Conservation (phyloP, 1,140 invertebrate genomes). For the Agrypnia vestita region DNA sequence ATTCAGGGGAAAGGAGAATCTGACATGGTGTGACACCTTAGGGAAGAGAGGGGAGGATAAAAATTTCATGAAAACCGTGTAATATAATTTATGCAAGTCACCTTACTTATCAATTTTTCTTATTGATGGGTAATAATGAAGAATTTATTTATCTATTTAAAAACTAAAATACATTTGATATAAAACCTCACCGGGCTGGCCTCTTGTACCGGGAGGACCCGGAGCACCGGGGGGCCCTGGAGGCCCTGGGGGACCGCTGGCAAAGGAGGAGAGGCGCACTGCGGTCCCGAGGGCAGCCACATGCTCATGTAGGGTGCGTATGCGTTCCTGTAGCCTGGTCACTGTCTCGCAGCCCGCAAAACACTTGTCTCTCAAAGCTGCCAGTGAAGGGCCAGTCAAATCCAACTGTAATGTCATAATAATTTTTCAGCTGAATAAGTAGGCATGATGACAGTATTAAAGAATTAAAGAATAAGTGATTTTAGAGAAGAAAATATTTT, state of each 20-base stretch:
- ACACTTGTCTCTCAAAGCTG: constrained; percentile 71
- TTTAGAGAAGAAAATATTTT: too few relatives aligned
- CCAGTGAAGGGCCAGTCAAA: constrained; percentile 63
- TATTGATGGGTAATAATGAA: too few relatives aligned
- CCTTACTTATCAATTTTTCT: too few relatives aligned
- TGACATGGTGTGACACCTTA: too few relatives aligned
- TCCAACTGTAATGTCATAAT: constrained; percentile 27
- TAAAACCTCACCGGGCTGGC: constrained; percentile 8
- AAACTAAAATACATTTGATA: background rate
- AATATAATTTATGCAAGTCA: too few relatives aligned
- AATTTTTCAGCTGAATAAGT: background rate
- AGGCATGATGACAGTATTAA: too few relatives aligned
- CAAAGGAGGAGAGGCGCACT: constrained; percentile 74
- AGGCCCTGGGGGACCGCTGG: constrained; percentile 71
- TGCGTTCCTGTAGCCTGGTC: constrained; percentile 73
- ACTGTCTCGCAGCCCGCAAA: constrained; percentile 77
- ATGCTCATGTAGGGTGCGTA: constrained; percentile 75
- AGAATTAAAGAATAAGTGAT: too few relatives aligned
- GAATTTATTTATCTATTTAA: too few relatives aligned
- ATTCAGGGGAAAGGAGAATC: too few relatives aligned
- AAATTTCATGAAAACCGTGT: too few relatives aligned
- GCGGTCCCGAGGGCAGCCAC: constrained; percentile 75
- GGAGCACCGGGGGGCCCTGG: constrained; percentile 68
- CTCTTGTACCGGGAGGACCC: constrained; percentile 62
- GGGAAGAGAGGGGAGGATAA: too few relatives aligned